phyloP scores from a whole-genome alignment of 2,797 vertebrate species.

The Pangasius mekongensis region DNA sequence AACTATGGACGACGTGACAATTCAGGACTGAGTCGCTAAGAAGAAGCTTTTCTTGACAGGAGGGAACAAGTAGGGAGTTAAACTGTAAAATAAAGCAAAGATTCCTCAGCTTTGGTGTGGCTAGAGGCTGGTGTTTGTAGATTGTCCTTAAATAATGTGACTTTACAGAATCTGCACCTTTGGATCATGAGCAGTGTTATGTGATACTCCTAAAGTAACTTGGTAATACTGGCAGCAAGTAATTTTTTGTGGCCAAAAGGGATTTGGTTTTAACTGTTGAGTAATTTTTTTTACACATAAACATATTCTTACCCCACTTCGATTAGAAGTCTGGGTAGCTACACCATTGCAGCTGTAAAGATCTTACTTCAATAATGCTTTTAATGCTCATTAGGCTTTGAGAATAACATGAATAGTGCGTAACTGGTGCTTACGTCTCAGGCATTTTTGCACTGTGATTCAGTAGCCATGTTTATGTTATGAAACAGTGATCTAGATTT shows the following conservation, averaged over 20 bases:
- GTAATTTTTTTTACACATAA: slow-evolving; percentile 1
- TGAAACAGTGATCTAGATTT: not conserved
- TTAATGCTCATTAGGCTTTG: not conserved
- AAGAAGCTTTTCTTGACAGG: not conserved
- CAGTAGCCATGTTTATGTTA: not conserved
- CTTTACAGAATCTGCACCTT: not conserved
- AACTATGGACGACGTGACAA: slow-evolving; percentile 7
- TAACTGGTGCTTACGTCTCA: not conserved
- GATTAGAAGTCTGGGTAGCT: not conserved
- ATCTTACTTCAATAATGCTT: not conserved
- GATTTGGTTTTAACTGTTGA: not conserved
- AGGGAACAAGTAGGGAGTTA: not conserved
- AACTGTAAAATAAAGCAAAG: slow-evolving; percentile 21
- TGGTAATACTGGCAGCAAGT: not conserved
- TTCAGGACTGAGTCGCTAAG: not conserved
- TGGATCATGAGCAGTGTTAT: slow-evolving; percentile 31
- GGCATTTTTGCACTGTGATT: not conserved
- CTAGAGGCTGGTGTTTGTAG: not conserved
- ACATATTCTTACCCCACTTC: not conserved
- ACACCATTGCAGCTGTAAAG: not conserved
- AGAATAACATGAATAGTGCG: not conserved
- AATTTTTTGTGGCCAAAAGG: not conserved
- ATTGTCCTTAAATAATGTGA: slow-evolving; percentile 8
- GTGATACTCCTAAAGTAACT: not conserved
- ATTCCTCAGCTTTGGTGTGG: slow-evolving; percentile 1